phyloP scores from a whole-genome alignment of 2,113 vertebrate species.

The Psephotus haematonotus region DNA sequence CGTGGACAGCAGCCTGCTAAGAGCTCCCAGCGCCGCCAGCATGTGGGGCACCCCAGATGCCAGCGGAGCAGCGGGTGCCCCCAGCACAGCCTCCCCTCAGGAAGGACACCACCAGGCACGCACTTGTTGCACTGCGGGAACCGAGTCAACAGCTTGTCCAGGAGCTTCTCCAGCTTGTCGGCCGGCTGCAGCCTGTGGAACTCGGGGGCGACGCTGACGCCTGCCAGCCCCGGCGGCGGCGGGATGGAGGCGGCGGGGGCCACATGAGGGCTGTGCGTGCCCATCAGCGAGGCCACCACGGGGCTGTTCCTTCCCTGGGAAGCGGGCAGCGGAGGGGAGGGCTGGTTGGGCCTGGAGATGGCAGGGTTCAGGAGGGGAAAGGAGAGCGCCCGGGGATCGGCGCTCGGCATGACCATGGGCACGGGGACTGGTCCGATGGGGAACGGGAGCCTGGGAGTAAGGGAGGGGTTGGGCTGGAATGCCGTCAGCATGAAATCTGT shows the following conservation, averaged over 20 bases:
- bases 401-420: slow-evolving; percentile 81
- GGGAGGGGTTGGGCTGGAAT: slow-evolving; percentile 68
- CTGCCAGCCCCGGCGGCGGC: slow-evolving; percentile 72
- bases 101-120: fast-evolving
- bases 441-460: slow-evolving; percentile 76
- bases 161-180: slow-evolving; percentile 86
- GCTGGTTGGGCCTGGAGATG: slow-evolving; percentile 70
- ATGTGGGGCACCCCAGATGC: fast-evolving
- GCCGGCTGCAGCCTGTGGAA: slow-evolving; percentile 69
- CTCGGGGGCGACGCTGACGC: slow-evolving; percentile 51
- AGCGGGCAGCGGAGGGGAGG: slow-evolving; percentile 63
- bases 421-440: slow-evolving; percentile 77
- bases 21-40: neutral
- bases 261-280: slow-evolving; percentile 70
- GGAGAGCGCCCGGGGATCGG: slow-evolving; percentile 76
- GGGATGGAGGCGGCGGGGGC: slow-evolving; percentile 63
- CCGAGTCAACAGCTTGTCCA: slow-evolving; percentile 83
- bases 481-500: slow-evolving; percentile 80
- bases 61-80: fast-evolving
- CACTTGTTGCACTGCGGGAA: slow-evolving; percentile 90
- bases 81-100: fast-evolving
- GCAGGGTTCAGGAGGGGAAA: slow-evolving; percentile 75
- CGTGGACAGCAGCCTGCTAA: neutral
- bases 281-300: slow-evolving; percentile 35
- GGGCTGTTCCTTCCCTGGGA: slow-evolving; percentile 69